phyloP scores from a whole-genome alignment of 37 sponge, comb jelly and placozoan species.

The Lycopodina hypogea region DNA sequence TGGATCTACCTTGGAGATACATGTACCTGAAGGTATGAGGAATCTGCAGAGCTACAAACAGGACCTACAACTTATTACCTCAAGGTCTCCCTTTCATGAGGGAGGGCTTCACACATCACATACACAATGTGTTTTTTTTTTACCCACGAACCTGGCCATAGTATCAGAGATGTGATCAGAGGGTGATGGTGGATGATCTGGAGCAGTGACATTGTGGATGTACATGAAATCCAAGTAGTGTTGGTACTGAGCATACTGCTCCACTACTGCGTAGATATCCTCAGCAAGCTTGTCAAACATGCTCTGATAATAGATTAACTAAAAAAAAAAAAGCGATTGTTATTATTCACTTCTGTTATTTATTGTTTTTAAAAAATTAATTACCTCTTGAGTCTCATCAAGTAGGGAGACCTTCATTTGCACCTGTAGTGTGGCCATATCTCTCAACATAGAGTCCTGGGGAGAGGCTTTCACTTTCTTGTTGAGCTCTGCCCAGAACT shows the following conservation, averaged over 20 bases:
- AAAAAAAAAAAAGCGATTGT: neutral
- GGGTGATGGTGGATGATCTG: neutral
- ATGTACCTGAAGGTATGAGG: too few species aligned
- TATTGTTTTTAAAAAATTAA: too few species aligned
- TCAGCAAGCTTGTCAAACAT: slow-evolving; percentile 55
- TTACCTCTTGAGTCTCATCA: slow-evolving; percentile 21
- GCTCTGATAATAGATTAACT: slow-evolving; percentile 46
- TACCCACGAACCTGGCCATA: neutral
- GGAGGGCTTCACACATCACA: too few species aligned
- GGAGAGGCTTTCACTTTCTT: slow-evolving; percentile 20
- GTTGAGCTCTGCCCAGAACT: slow-evolving; percentile 38
- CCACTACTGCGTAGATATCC: slow-evolving; percentile 42
- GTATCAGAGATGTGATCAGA: neutral
- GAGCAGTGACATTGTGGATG: slow-evolving; percentile 8
- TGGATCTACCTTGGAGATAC: too few species aligned
- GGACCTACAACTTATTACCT: too few species aligned
- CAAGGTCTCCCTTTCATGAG: too few species aligned
- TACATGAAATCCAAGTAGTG: slow-evolving; percentile 50
- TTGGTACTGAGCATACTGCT: slow-evolving; percentile 51
- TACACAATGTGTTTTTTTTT: too few species aligned
- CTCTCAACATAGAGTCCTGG: slow-evolving; percentile 55
- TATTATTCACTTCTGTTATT: too few species aligned
- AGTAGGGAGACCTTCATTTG: neutral
- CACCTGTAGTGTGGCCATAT: slow-evolving; percentile 57
- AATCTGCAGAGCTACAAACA: too few species aligned